Evolutionary conservation across 2,113 vertebrate species (phyloP), one percentile per base, ranked within the genome.

Genomic region (Pithys albifrons): DNA sequence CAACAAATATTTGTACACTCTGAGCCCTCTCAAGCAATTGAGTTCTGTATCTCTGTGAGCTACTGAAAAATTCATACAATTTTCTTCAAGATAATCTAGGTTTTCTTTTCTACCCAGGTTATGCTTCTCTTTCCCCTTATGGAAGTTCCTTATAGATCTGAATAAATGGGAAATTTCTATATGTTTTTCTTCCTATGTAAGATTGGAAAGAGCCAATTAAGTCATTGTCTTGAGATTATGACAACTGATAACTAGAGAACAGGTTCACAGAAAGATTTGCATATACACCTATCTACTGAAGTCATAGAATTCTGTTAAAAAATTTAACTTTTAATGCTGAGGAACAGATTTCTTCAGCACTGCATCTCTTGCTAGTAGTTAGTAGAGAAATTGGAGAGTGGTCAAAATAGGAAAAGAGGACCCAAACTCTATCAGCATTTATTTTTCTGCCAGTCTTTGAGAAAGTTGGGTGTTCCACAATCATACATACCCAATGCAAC

Each of bases 341-440:
- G 55, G 43, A 74, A 15, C 9, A 74, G 41, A 58, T 18, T 3
- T 61, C 9, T 46, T 37, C 27, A 73, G 16, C 10, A 27, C 41
- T 57, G 25, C 1, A 0, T 11, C 9, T 85, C 15, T 43, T 88
- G 9, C 1, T 0, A 70, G 4, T 49, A 62, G 23, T 48, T 66
- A 69, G 31, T 27, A 52, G 5, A 80, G 14, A 83, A 90, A 61
- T 3, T 48, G 6, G 12, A 79, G 5, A 79, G 8, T 3, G 65
- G 18, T 64, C 7, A 62, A 61, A 93, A 55, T 12, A 61, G 10
- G 49, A 93, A 79, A 82, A 24, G 13, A 82, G 33, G 14, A 62
- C 28, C 1, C 9, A 71, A 33, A 45, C 75, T 65, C 33, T 43
- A 27, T 16, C n/a, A 70, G 3, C 35, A n/a, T 61, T 82, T 2